A percentile compares a stretch with the other conserved stretches of the same genome.
Evolutionary conservation across 1,140 invertebrate genomes (phyloP).

Genomic region (Cotesia vestalis): DNA sequence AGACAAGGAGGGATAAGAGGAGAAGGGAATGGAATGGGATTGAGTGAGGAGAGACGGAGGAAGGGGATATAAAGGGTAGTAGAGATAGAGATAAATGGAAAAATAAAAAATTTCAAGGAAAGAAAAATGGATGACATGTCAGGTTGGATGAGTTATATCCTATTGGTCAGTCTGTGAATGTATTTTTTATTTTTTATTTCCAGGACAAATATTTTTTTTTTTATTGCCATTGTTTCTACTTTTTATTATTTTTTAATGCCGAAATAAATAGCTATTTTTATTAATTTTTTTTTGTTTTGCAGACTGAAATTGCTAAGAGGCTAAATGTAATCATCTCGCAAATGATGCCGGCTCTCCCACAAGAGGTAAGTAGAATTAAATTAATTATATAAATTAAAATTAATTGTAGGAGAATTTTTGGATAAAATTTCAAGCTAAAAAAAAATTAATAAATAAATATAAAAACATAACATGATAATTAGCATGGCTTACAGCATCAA

Average conservation of each 20-base stretch:
- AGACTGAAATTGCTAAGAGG: slow-evolving; percentile 95
- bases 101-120: too few relatives aligned
- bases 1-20: not conserved
- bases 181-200: too few relatives aligned
- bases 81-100: slow-evolving; percentile 8
- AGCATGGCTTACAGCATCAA: slow-evolving; percentile 77
- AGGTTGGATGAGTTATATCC: slow-evolving; percentile 1
- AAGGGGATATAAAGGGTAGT: slow-evolving; percentile 7
- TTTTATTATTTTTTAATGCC: not conserved
- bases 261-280: not conserved
- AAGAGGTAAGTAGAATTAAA: slow-evolving; percentile 70
- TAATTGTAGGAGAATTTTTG: too few relatives aligned
- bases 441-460: too few relatives aligned
- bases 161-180: not conserved
- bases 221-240: not conserved
- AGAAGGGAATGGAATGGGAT: not conserved
- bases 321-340: slow-evolving; percentile 91
- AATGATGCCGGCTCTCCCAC: slow-evolving; percentile 89
- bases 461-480: slow-evolving; percentile 62
- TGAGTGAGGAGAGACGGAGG: not conserved
- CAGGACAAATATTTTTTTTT: not conserved
- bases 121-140: too few relatives aligned
- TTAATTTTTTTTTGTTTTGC: slow-evolving; percentile 60
- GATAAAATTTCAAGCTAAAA: too few relatives aligned
- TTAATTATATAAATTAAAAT: too few relatives aligned